Percentiles rank a stretch among this genome's conserved stretches.
phyloP scores from a whole-genome alignment of 2,113 vertebrate genomes.

The Phalacrocorax aristotelis region DNA sequence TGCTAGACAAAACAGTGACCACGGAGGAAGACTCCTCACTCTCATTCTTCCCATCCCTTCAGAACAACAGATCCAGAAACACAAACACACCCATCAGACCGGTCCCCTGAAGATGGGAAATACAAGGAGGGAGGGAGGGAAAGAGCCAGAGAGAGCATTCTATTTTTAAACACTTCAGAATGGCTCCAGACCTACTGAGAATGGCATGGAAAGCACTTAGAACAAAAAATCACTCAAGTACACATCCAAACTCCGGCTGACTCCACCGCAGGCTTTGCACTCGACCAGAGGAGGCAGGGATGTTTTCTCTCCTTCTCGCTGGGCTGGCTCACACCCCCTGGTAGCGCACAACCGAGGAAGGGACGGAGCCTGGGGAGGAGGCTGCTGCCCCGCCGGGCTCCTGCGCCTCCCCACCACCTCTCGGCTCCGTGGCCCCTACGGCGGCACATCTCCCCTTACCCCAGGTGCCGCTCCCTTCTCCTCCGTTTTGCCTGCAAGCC shows the following conservation, averaged over 20 bases:
- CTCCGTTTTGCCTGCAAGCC: not conserved
- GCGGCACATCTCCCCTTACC: fast-evolving
- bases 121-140: not conserved
- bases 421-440: not conserved
- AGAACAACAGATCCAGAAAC: not conserved
- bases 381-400: not conserved
- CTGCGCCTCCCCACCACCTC: not conserved
- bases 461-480: not conserved
- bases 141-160: not conserved
- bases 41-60: not conserved
- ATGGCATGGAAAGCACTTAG: not conserved
- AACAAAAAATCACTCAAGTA: not conserved
- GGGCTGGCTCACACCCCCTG: not conserved
- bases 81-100: not conserved
- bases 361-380: not conserved
- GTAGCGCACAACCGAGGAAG: not conserved
- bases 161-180: constrained; percentile 22
- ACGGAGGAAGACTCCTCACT: not conserved
- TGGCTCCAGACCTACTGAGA: constrained; percentile 37
- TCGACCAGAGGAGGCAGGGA: fast-evolving
- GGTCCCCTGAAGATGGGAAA: not conserved
- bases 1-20: constrained; percentile 32
- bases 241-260: not conserved
- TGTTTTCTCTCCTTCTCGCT: not conserved
- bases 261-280: not conserved